These are phyloP conservation scores for Eriosoma lanigerum DNA, from an alignment of 1,140 invertebrate genomes.

Conservation along the genomic window DNA sequence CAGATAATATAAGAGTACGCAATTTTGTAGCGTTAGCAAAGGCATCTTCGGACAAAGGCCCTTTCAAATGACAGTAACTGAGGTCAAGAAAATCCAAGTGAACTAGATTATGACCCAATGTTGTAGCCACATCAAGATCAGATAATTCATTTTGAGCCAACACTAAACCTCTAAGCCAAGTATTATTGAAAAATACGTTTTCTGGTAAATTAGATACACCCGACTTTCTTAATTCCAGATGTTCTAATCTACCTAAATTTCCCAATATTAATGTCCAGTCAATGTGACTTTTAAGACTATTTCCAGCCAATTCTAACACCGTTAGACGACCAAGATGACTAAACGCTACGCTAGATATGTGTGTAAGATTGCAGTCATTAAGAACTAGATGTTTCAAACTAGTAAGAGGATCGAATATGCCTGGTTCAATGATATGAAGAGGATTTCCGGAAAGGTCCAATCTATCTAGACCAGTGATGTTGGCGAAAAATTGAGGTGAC, in stretches of 20 bases:
- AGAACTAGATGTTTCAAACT: conserved; percentile 68
- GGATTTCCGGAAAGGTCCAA: conserved; percentile 73
- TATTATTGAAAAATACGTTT: conserved; percentile 68
- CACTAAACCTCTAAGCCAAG: conserved; percentile 67
- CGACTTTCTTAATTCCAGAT: conserved; percentile 67
- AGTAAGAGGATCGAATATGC: conserved; percentile 66
- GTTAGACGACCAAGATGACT: conserved; percentile 64
- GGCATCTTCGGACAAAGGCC: conserved; percentile 68
- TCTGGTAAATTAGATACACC: conserved; percentile 66
- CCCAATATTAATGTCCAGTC: conserved; percentile 66
- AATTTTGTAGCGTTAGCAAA: conserved; percentile 71
- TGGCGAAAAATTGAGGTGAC: conserved; percentile 68
- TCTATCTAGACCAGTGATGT: conserved; percentile 67
- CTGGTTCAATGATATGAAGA: conserved; percentile 62
- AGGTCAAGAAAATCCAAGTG: conserved; percentile 70
- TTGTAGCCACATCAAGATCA: conserved; percentile 67
- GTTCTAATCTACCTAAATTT: conserved; percentile 65
- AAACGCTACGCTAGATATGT: conserved; percentile 64
- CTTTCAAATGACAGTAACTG: conserved; percentile 69
- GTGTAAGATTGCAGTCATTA: conserved; percentile 67
- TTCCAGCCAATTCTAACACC: conserved; percentile 66
- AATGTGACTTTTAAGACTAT: conserved; percentile 62
- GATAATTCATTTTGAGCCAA: conserved; percentile 68
- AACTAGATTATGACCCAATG: conserved; percentile 67
- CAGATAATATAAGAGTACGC: conserved; percentile 67